Conservation (phyloP, 2,888 invertebrate species). For the Cantharis flavilabris region DNA sequence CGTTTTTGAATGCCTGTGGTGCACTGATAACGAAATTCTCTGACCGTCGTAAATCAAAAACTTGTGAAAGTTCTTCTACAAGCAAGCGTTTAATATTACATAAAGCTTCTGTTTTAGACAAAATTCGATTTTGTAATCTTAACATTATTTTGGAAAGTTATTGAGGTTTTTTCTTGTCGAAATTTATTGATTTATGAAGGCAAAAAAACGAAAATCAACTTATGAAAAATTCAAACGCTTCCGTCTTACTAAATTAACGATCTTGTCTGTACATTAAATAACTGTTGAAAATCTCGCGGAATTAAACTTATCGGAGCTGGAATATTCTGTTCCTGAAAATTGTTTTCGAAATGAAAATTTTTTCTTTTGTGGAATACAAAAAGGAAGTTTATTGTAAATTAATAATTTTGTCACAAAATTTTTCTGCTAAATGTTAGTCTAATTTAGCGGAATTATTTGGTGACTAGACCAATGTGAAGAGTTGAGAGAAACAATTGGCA, state of each 20-base stretch:
- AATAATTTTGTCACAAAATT: constrained; percentile 33
- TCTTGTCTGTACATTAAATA: not conserved
- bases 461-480: constrained; percentile 37
- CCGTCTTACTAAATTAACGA: not conserved
- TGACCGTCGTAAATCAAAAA: not conserved
- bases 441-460: constrained; percentile 29
- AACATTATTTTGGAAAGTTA: not conserved
- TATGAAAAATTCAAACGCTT: not conserved
- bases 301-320: not conserved
- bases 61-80: not conserved
- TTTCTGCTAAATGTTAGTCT: constrained; percentile 21
- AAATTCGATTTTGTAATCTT: not conserved
- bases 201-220: not conserved
- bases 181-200: not conserved
- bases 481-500: constrained; percentile 34
- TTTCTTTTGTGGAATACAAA: not conserved
- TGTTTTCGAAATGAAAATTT: not conserved
- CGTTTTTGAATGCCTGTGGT: not conserved
- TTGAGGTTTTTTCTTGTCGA: not conserved
- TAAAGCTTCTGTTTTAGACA: not conserved
- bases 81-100: not conserved
- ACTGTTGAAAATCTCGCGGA: not conserved
- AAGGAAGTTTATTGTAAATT: too few species aligned
- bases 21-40: not conserved
- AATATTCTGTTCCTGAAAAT: not conserved